phyloP scores from a whole-genome alignment of 2,888 invertebrate species.

The Ichneumoninae sp. region DNA sequence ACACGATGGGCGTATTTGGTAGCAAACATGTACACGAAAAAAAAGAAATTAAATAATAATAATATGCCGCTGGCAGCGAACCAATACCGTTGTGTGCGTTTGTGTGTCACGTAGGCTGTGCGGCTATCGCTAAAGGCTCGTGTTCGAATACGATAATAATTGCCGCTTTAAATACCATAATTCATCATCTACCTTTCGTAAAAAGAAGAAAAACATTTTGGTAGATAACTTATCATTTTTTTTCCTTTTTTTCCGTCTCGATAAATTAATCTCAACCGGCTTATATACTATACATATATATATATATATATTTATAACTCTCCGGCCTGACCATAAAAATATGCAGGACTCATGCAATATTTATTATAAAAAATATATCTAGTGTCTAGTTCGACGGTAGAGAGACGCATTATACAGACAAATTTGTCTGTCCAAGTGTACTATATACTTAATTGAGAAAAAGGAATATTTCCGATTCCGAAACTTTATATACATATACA shows the following conservation, averaged over 20 bases:
- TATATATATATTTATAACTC: conserved; percentile 10
- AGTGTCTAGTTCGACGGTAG: not conserved
- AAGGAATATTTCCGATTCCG: conserved; percentile 23
- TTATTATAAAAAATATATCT: conserved; percentile 7
- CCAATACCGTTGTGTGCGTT: conserved; percentile 4
- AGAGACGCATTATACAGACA: conserved; percentile 38
- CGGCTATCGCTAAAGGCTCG: conserved; percentile 61
- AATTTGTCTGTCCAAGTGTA: conserved; percentile 36
- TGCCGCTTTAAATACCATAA: conserved; percentile 35
- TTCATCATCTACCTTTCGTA: conserved; percentile 22
- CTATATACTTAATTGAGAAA: conserved; percentile 37
- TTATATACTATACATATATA: not conserved
- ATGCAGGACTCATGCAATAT: conserved; percentile 18
- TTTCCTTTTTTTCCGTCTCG: not conserved
- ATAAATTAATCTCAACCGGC: conserved; percentile 9
- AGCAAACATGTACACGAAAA: conserved; percentile 5
- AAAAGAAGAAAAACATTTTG: not conserved
- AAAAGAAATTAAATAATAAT: not conserved
- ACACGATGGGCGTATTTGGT: conserved; percentile 12
- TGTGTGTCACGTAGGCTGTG: conserved; percentile 24
- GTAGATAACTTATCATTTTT: not conserved
- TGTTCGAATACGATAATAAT: conserved; percentile 52
- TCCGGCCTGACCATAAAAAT: not conserved
- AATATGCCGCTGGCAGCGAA: conserved; percentile 6
- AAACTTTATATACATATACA: conserved; percentile 20